Base-by-base conservation (phyloP, 2,888 invertebrate species). In the Lamellibrachia satsuma region DNA sequence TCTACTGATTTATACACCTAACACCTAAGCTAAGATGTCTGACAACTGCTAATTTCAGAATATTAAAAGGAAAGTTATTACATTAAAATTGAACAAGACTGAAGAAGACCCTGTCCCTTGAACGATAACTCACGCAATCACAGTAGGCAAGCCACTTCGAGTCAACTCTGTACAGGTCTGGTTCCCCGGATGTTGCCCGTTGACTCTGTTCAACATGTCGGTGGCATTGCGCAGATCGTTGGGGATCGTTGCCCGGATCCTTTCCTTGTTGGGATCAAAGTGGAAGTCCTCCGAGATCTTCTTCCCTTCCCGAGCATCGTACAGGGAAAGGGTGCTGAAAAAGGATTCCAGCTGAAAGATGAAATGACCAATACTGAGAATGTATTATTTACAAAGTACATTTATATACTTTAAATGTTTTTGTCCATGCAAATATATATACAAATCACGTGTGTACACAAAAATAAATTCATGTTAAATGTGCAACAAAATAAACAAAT, bases 241-340 rank as follows among this genome's bases (percentile, higher is more conserved):
- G 1, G 96, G 95, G 90, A 96, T 95, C 96, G 96, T 96, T 3
- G 93, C 92, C 7, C 94, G 94, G 90, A 96, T 95, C 91, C 95
- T 95, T 1, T 94, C 94, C 6, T 95, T 95, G 93, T 96, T 96
- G 3, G 95, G 95, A 93, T 96, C 96, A 93, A 95, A 94, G 96
- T 98, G 98, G 97, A 99, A 99, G 97, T 98, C 98, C 96, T 99
- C 99, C 2, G 98, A 98, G 94, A 99, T 97, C 97, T 99, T 99
- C 95, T 98, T 97, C 90, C 98, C 98, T 94, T 98, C 98, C 95
- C 98, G 98, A 7, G 98, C 98, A 97, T 99, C 99, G 96, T 98
- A 99, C 90, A 99, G 97, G 93, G 98, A 98, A 94, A 99, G 97
- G 92, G 98, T 98, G 51, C 99, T 98, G 96, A 98, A 98, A 97